Evolutionary conservation across 2,888 invertebrate species (phyloP).

Genomic region (Hesperia comma): DNA sequence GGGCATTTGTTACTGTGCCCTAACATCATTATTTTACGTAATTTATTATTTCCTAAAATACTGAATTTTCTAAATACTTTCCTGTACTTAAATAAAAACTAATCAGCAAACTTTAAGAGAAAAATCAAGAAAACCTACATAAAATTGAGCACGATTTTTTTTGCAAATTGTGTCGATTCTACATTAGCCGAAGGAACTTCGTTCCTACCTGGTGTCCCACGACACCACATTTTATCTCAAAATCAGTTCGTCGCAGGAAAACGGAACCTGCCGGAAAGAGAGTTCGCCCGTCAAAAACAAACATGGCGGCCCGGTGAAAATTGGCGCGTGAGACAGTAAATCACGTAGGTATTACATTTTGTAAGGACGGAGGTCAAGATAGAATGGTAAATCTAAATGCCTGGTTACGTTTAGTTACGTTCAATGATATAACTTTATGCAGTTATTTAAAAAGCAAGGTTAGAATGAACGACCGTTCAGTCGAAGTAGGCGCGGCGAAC

Average conservation of each 20-base stretch:
- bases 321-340: slow-evolving; percentile 12
- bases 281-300: slow-evolving; percentile 8
- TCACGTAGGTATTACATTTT: slow-evolving; percentile 18
- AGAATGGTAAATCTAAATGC: slow-evolving; percentile 33
- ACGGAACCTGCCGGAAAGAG: slow-evolving; percentile 22
- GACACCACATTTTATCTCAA: too few relatives aligned
- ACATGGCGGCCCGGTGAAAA: slow-evolving; percentile 21
- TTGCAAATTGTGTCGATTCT: too few relatives aligned
- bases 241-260: not conserved
- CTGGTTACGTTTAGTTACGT: slow-evolving; percentile 39
- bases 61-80: too few relatives aligned
- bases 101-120: too few relatives aligned
- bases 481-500: slow-evolving; percentile 58
- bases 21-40: too few relatives aligned
- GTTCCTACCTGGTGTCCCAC: too few relatives aligned
- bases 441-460: slow-evolving; percentile 62
- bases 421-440: slow-evolving; percentile 45
- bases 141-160: too few relatives aligned
- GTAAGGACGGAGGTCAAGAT: slow-evolving; percentile 35
- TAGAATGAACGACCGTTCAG: slow-evolving; percentile 50
- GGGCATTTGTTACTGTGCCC: too few relatives aligned
- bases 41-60: too few relatives aligned
- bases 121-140: too few relatives aligned
- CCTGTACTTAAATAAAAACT: too few relatives aligned
- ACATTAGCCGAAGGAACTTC: too few relatives aligned